phyloP scores from a whole-genome alignment of 2,113 vertebrate species.

The Morone saxatilis region DNA sequence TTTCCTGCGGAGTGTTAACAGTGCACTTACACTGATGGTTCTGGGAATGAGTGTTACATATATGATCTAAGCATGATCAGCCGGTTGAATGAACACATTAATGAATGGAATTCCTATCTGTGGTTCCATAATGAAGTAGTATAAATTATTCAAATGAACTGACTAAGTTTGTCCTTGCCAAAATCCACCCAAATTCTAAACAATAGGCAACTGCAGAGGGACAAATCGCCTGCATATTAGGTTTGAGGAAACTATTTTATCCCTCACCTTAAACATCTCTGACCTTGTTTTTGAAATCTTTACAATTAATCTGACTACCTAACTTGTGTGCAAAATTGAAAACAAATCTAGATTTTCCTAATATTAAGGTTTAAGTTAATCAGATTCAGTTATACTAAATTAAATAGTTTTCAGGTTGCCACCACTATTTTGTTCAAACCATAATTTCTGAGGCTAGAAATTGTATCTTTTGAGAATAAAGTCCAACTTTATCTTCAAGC shows the following conservation, averaged over 20 bases:
- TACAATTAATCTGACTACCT: not conserved
- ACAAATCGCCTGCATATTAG: not conserved
- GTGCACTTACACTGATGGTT: not conserved
- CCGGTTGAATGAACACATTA: not conserved
- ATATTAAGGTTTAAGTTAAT: not conserved
- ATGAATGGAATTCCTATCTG: not conserved
- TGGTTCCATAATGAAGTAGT: not conserved
- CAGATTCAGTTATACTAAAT: not conserved
- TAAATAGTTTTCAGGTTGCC: not conserved
- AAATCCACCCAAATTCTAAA: not conserved
- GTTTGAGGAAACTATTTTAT: not conserved
- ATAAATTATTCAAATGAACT: conserved; percentile 22
- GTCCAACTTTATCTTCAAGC: not conserved
- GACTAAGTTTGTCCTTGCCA: too few species aligned
- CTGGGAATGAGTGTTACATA: not conserved
- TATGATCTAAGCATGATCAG: not conserved
- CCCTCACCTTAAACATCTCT: not conserved
- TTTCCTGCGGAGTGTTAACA: not conserved
- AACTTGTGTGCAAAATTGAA: not conserved
- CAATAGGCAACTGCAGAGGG: not conserved
- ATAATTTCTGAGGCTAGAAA: not conserved
- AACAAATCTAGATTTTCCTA: not conserved
- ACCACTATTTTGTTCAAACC: not conserved
- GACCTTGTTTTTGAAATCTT: not conserved
- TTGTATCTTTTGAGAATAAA: not conserved